Percentiles rank a stretch among this genome's conserved stretches.
Conservation (phyloP, 2,113 vertebrate genomes). For the Piprites chloris region DNA sequence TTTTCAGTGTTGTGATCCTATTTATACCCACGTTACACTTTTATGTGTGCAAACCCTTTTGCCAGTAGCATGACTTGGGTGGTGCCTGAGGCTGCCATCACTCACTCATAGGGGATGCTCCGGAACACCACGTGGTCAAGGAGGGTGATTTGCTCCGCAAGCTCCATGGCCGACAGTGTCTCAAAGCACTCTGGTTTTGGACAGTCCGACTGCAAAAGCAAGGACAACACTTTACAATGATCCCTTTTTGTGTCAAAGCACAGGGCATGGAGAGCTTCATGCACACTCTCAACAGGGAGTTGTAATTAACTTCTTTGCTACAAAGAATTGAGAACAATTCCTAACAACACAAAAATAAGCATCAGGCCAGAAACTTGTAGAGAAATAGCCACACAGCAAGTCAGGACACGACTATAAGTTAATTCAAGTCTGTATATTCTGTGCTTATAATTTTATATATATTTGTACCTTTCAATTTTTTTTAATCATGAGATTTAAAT, state of each 20-base stretch:
- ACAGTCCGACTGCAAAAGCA: conserved; percentile 81
- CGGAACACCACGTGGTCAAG: conserved; percentile 94
- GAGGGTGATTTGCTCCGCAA: conserved; percentile 96
- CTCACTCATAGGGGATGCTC: conserved; percentile 97
- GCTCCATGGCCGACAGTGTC: conserved; percentile 92
- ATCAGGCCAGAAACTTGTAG: background rate
- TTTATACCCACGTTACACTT: accelerated
- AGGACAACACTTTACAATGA: background rate
- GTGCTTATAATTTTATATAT: background rate
- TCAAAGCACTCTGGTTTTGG: conserved; percentile 90
- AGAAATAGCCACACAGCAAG: background rate
- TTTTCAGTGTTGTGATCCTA: background rate
- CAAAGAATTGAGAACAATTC: background rate
- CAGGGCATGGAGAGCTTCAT: background rate
- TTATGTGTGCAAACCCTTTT: background rate
- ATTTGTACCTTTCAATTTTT: accelerated
- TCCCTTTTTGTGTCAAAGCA: background rate
- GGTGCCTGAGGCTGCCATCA: background rate
- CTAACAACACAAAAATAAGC: background rate
- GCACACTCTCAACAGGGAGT: accelerated
- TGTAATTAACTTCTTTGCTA: background rate
- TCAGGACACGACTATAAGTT: accelerated
- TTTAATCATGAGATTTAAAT: background rate
- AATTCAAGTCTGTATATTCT: background rate
- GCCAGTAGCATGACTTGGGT: background rate